Evolutionary conservation across 2,888 invertebrate genomes (phyloP), one percentile per base, ranked within the genome.

Genomic region (Leucoptera coffeella): DNA sequence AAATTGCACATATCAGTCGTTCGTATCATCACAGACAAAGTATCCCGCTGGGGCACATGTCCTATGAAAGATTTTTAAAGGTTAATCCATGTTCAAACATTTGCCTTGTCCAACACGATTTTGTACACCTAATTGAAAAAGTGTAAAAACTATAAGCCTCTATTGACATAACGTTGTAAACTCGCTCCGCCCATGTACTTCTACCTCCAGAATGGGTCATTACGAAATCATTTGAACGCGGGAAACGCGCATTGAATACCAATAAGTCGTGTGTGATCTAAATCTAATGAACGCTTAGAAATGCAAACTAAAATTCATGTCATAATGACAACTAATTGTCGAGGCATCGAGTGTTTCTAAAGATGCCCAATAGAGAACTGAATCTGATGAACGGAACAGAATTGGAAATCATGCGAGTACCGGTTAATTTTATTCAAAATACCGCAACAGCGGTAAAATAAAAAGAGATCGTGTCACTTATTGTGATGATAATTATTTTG

Each of bases 401-500:
- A 56, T 55, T 54, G 35, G 30, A 51, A 60, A 56, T 55, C 42
- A 52, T 57, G 48, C 48, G 44, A 45, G 17, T 6, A 6, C 42
- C 43, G 44, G 43, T 50, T 60, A 61, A 65, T 62, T 49, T 60
- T 62, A 65, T 65, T 62, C 61, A 62, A 58, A 64, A 60, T 56
- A 64, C 60, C 61, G 59, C 59, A 62, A 58, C 58, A 54, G 58
- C 61, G 62, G 62, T 58, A 53, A 53, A 58, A 52, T 58, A 59
- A 51, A 64, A 64, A 58, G 62, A 62, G 57, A 61, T 62, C 57
- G 54, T 47, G 50, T 50, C 50, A 47, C 50, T 55, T 61, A 62
- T 69, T 69, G 67, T 69, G 37, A 69, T 69, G 67, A 61, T 69
- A 69, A 69, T 69, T 62, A 62, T 64, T 67, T 60, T 49, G 40